phyloP scores from a whole-genome alignment of 1,140 invertebrate genomes.

The Trissolcus basalis region DNA sequence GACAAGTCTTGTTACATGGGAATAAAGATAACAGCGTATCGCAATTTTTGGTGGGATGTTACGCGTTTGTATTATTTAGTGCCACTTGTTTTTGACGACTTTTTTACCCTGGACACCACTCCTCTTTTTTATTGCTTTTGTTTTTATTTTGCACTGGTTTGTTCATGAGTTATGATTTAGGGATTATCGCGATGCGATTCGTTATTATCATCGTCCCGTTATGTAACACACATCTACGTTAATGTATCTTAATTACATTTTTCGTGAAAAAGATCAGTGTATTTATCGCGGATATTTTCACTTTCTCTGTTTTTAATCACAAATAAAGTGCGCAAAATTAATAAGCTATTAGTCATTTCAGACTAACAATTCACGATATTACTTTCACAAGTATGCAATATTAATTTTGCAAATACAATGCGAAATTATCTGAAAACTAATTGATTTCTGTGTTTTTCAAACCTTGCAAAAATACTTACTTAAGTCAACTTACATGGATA shows the following conservation, averaged over 20 bases:
- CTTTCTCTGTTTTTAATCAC: neutral
- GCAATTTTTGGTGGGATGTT: constrained; percentile 44
- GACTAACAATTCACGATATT: too few relatives aligned
- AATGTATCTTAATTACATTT: constrained; percentile 26
- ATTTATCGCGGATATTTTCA: constrained; percentile 14
- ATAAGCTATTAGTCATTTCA: neutral
- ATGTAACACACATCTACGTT: constrained; percentile 24
- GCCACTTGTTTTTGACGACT: constrained; percentile 11
- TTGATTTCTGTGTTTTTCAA: too few relatives aligned
- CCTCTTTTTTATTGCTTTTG: neutral
- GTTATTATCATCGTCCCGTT: constrained; percentile 18
- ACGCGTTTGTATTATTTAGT: constrained; percentile 44
- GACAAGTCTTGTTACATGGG: constrained; percentile 44
- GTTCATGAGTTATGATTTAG: constrained; percentile 27
- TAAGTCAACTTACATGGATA: too few relatives aligned
- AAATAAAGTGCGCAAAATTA: neutral
- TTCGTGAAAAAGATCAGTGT: constrained; percentile 9
- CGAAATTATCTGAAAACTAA: too few relatives aligned
- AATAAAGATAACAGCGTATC: constrained; percentile 48
- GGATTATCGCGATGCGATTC: constrained; percentile 18
- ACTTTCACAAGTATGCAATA: too few relatives aligned
- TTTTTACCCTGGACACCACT: neutral
- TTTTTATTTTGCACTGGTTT: neutral
- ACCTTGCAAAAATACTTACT: too few relatives aligned
- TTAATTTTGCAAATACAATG: too few relatives aligned